phyloP scores from a whole-genome alignment of 2,888 invertebrate genomes.

The Digitonthophagus gazella region DNA sequence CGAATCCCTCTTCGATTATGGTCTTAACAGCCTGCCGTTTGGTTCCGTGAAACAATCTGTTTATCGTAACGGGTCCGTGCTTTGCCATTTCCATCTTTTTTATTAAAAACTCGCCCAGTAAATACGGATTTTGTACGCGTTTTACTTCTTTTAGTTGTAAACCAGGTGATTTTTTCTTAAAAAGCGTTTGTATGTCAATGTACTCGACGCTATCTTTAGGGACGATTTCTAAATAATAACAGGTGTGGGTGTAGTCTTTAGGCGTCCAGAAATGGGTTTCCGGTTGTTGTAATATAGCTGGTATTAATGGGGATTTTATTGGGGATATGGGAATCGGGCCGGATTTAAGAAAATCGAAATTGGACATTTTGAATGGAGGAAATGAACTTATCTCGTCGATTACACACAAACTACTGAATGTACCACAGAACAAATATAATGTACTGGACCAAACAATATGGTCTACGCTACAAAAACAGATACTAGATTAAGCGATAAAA shows the following conservation, averaged over 20 bases:
- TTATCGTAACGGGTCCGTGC: neutral
- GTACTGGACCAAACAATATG: too few species aligned
- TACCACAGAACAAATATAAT: too few species aligned
- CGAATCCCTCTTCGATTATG: slow-evolving; percentile 18
- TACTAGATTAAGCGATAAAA: too few species aligned
- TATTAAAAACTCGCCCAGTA: slow-evolving; percentile 19
- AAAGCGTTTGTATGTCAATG: neutral
- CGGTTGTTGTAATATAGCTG: neutral
- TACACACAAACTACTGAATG: too few species aligned
- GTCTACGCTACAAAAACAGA: too few species aligned
- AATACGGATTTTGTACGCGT: slow-evolving; percentile 23
- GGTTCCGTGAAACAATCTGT: slow-evolving; percentile 23
- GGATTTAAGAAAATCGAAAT: too few species aligned
- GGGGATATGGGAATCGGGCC: too few species aligned
- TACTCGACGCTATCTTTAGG: neutral
- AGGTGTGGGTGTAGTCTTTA: neutral
- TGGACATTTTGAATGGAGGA: too few species aligned
- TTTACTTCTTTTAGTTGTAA: slow-evolving; percentile 13
- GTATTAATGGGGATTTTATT: too few species aligned
- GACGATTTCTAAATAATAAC: neutral
- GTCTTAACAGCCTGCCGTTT: neutral
- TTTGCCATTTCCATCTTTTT: slow-evolving; percentile 21
- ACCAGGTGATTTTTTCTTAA: neutral
- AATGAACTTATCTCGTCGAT: too few species aligned
- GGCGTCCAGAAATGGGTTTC: neutral